Evolutionary conservation across 2,797 vertebrate genomes (phyloP).

Genomic region (Halcyon leucocephala): DNA sequence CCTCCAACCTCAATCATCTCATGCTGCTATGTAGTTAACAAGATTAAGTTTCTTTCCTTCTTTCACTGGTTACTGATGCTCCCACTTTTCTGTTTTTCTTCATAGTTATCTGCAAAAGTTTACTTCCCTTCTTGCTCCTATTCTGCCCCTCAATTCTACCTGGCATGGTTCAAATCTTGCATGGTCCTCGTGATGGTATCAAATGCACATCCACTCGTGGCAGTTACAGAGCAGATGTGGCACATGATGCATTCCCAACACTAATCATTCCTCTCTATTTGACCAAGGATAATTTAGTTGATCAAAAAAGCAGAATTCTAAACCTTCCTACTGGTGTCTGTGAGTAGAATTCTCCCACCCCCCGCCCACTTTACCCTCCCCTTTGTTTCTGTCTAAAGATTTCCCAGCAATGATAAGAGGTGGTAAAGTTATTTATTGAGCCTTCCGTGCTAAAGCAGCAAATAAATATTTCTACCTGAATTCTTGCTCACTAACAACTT

Average conservation of each 20-base stretch:
- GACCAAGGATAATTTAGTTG: not conserved
- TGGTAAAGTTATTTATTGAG: not conserved
- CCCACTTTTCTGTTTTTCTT: not conserved
- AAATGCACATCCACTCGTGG: not conserved
- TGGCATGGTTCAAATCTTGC: not conserved
- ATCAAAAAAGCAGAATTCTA: not conserved
- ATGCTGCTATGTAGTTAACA: fast-evolving
- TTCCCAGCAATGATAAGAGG: not conserved
- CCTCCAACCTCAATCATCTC: not conserved
- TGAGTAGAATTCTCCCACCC: not conserved
- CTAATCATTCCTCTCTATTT: not conserved
- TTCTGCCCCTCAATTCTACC: not conserved
- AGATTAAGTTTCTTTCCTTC: not conserved
- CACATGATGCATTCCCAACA: not conserved
- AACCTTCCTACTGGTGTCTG: not conserved
- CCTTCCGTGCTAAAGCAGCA: not conserved
- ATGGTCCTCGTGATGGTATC: not conserved
- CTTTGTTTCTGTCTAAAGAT: not conserved
- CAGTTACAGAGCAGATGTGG: not conserved
- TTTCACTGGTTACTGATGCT: not conserved
- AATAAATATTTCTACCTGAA: constrained; percentile 85
- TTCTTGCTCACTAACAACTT: constrained; percentile 97
- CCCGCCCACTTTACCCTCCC: not conserved
- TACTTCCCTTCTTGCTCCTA: not conserved
- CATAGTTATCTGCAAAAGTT: not conserved